These are phyloP conservation scores for Alces alces DNA, from an alignment of 2,113 vertebrate genomes.

Conservation along the genomic window DNA sequence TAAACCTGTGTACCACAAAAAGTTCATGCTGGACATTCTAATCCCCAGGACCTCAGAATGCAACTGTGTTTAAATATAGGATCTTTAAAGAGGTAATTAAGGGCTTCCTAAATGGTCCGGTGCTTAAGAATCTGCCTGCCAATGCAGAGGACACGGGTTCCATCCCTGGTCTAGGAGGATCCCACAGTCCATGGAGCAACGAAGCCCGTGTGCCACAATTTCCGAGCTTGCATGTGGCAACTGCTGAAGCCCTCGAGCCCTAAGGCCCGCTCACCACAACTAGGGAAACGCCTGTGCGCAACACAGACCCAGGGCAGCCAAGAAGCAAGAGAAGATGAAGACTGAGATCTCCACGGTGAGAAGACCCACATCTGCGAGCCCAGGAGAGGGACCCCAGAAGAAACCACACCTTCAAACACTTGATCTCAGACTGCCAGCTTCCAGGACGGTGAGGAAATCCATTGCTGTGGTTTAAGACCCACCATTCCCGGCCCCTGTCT, in stretches of 20 bases:
- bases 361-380: not conserved
- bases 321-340: not conserved
- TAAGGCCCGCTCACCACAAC: not conserved
- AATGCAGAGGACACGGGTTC: not conserved
- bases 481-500: not conserved
- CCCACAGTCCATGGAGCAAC: not conserved
- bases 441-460: not conserved
- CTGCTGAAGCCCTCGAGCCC: not conserved
- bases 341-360: accelerated
- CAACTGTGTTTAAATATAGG: no score
- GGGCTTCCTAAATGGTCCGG: accelerated
- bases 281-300: not conserved
- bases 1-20: not conserved
- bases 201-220: not conserved
- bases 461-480: not conserved
- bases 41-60: not conserved
- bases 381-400: no score
- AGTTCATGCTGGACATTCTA: not conserved
- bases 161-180: not conserved
- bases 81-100: not conserved
- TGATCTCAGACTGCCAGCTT: not conserved
- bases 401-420: not conserved
- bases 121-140: not conserved
- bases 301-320: not conserved
- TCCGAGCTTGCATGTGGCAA: not conserved